Base-by-base conservation (phyloP, 2,888 invertebrate genomes). In the Phlogophora meticulosa region DNA sequence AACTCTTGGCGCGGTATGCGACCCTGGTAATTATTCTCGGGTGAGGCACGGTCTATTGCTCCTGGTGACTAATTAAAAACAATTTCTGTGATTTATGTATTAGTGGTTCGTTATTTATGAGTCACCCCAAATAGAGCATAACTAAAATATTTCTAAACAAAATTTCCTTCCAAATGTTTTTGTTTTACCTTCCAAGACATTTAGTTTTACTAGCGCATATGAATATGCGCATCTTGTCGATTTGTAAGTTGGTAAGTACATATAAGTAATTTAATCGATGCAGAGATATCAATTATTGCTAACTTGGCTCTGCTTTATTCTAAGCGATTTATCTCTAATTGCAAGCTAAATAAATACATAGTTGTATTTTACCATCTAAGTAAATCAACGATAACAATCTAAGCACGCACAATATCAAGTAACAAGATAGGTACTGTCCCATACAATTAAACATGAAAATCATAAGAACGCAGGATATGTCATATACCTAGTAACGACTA, bases 11-110 rank as follows among this genome's bases (percentile, higher is more conserved):
- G 76, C 72, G 91, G 88, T 89, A 93, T 93, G 92, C 87, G 76
- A 81, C 82, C 89, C 89, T 90, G 89, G 92, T 93, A 92, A 93
- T 92, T 93, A 94, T 81, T 86, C 75, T 82, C 78, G 79, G 83
- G 71, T 84, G 84, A 78, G 66, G 80, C 85, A 86, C 83, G 85
- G 78, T 82, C 83, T 83, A 84, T 84, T 88, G 84, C 86, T 81
- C 74, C 76, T 85, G 88, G 87, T 88, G 92, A 93, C 91, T 92
- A 93, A 93, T 93, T 91, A 85, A 87, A 86, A 82, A 76, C 78
- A 79, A 72, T 81, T 77, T 80, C 65, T 38, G 68, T 85, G 86
- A 88, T 89, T 88, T 88, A 88, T 85, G 78, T 78, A 80, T 79
- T 68, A 61, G 51, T 71, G 24, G 49, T 73, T 56, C 32, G 55